Conservation (phyloP, 2,888 invertebrate species). For the Hyppa rectilinea region DNA sequence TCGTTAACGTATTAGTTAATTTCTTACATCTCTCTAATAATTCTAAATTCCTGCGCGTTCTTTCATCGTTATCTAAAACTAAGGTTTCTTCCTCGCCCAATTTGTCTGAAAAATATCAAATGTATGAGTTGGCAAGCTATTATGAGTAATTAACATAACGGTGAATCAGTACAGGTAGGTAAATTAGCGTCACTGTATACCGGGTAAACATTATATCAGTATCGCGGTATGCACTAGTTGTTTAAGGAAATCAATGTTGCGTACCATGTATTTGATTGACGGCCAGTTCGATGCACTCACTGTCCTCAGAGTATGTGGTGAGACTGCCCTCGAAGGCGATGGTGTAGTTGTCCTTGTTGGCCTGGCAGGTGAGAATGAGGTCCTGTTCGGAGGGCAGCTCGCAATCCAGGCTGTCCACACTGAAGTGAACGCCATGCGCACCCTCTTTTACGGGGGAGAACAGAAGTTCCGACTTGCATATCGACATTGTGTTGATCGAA, state of each 20-base stretch:
- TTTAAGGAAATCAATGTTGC: conserved; percentile 51
- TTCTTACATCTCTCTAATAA: conserved; percentile 90
- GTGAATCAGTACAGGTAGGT: conserved; percentile 72
- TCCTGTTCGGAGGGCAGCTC: conserved; percentile 95
- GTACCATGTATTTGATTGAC: conserved; percentile 90
- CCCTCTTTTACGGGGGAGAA: conserved; percentile 97
- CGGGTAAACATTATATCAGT: conserved; percentile 77
- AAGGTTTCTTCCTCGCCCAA: conserved; percentile 84
- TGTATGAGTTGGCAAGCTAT: conserved; percentile 73
- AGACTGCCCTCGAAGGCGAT: conserved; percentile 98
- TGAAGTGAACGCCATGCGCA: conserved; percentile 94
- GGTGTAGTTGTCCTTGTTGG: conserved; percentile 98
- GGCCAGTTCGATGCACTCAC: conserved; percentile 92
- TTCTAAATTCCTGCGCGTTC: conserved; percentile 91
- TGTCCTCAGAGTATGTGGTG: conserved; percentile 96
- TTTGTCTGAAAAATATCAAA: conserved; percentile 85
- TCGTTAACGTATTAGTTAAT: conserved; percentile 91
- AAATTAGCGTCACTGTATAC: conserved; percentile 65
- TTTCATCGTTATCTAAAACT: conserved; percentile 88
- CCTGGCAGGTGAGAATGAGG: conserved; percentile 97
- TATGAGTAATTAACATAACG: conserved; percentile 70
- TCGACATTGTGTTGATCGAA: conserved; percentile 95
- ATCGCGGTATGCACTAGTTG: conserved; percentile 52
- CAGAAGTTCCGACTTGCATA: conserved; percentile 97
- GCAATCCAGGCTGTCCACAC: conserved; percentile 97